Conservation (phyloP, 2,888 invertebrate genomes). For the Diploptera punctata region DNA sequence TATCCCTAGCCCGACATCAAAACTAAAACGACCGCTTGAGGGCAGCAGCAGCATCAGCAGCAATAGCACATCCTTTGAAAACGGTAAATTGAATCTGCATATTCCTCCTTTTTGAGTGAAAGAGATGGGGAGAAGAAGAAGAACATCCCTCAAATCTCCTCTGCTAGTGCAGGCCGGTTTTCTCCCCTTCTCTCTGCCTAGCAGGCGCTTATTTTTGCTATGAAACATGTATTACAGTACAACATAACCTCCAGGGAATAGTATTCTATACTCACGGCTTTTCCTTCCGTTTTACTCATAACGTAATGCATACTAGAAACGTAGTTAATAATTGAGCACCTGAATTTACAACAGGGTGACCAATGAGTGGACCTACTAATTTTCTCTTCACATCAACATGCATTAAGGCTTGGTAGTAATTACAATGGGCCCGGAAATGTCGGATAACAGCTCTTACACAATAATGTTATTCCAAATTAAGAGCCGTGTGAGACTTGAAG, state of each 20-base stretch:
- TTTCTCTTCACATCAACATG: not conserved
- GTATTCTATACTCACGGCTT: not conserved
- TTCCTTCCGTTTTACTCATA: conserved; percentile 28
- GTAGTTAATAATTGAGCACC: conserved; percentile 18
- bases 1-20: conserved; percentile 27
- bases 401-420: too few relatives aligned
- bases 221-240: conserved; percentile 25
- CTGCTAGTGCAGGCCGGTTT: conserved; percentile 1
- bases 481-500: too few relatives aligned
- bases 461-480: too few relatives aligned
- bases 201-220: conserved; percentile 25
- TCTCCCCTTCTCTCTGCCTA: not conserved
- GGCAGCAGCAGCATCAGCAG: conserved; percentile 28
- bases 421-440: too few relatives aligned
- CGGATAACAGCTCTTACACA: too few relatives aligned
- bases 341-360: conserved; percentile 15
- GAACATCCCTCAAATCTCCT: conserved; percentile 30
- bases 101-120: conserved; percentile 28
- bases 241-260: conserved; percentile 21
- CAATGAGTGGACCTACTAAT: conserved; percentile 12
- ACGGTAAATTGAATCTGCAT: conserved; percentile 30
- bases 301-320: conserved; percentile 28
- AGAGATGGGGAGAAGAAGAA: not conserved
- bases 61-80: conserved; percentile 31
- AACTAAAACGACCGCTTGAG: conserved; percentile 31